Base-by-base conservation (phyloP, 1,140 invertebrate genomes). In the Palaemon carinicauda region DNA sequence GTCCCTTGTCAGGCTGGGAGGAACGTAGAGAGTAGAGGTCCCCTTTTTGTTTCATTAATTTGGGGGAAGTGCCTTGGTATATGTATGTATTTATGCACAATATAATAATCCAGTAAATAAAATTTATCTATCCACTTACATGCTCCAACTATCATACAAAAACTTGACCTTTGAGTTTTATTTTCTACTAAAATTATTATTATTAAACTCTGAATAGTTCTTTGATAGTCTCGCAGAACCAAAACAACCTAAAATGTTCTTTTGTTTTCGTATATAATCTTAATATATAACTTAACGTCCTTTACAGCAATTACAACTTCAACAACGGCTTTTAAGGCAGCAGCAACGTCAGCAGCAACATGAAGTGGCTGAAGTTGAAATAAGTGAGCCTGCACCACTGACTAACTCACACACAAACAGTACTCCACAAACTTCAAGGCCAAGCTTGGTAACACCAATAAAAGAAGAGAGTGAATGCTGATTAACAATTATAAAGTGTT, bases 221-320 rank as follows among this genome's bases (percentile, higher is more conserved):
- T 5, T 41, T 9, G 5, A 41, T 41, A 41, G 41, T 1, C 41
- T 0, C 5, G 12, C 41, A n/a, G 15, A 14, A n/a, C 80, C 17
- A 10, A 73, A 56, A 51, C 53, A 51, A n/a, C 24, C 14, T 1
- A 41, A 27, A 33, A 7, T 79, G 33, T 31, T 10, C 27, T 19
- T 21, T 27, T 52, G 50, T 54, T 3, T 33, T 7, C 29, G 19
- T 56, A 27, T 53, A 24, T 56, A 31, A 17, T 17, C 51, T 12
- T 33, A 31, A 2, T 31, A 21, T 15, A 4, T 71, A 33, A 60
- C 7, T 21, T 19, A 21, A n/a, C 33, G 50, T 54, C 54, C 31
- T 27, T 60, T 52, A 51, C 85, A 89, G 88, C 84, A 89, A 87
- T 56, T 89, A 19, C 88, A 89, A 29, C 80, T 83, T 1, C 88